Conservation (phyloP, 2,113 vertebrate genomes). For the Saguinus imperator region DNA sequence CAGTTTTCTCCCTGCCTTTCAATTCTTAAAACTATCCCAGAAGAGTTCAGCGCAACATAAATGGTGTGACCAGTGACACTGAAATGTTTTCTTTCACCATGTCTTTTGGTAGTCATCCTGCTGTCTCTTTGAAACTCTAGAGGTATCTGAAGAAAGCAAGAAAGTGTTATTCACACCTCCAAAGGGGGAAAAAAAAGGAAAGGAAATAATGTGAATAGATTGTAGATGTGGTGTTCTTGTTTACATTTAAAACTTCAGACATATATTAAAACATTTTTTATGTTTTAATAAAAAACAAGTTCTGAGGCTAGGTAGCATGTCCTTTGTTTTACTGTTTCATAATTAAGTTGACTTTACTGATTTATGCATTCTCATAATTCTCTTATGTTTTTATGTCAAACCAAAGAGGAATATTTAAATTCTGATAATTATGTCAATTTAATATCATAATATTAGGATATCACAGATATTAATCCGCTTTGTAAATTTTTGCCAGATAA, state of each 20-base stretch:
- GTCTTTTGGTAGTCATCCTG: not conserved
- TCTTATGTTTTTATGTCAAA: slow-evolving; percentile 24
- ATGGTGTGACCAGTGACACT: not conserved
- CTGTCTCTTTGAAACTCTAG: not conserved
- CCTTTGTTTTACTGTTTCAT: not conserved
- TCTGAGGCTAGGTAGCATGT: not conserved
- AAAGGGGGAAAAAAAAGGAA: not conserved
- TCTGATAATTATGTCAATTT: slow-evolving; percentile 20
- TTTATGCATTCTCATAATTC: not conserved
- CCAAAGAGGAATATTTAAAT: slow-evolving; percentile 22
- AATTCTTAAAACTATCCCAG: not conserved
- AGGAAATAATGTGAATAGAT: not conserved
- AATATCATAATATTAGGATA: slow-evolving; percentile 14
- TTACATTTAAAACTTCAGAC: slow-evolving; percentile 14
- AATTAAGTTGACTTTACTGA: not conserved
- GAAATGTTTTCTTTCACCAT: not conserved
- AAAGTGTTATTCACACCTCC: not conserved
- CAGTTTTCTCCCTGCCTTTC: not conserved
- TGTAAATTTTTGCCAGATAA: not conserved
- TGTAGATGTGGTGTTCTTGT: not conserved
- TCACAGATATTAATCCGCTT: slow-evolving; percentile 11
- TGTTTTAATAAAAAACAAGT: not conserved
- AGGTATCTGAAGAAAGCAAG: not conserved
- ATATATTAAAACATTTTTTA: not conserved
- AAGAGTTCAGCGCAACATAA: not conserved